Percentiles rank a stretch among this genome's conserved stretches.
These are phyloP conservation scores for Clarias gariepinus DNA, from an alignment of 2,113 vertebrate species.

Conservation along the genomic window DNA sequence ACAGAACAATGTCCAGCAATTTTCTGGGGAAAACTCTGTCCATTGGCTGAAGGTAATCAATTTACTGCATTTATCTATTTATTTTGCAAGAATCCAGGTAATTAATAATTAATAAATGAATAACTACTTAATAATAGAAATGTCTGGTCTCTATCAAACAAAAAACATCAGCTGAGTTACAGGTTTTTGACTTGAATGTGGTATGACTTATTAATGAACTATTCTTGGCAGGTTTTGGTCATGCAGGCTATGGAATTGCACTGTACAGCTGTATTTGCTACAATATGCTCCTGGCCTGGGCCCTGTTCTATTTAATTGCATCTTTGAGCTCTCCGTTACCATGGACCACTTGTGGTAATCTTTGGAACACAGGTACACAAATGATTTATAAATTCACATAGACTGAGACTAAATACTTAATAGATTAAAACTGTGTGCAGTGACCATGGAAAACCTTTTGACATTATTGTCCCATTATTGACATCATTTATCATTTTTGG, in stretches of 20 bases:
- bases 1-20: conserved; percentile 68
- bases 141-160: background rate
- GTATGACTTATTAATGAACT: background rate
- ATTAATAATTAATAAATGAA: background rate
- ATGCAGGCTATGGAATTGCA: conserved; percentile 80
- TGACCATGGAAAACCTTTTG: background rate
- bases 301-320: conserved; percentile 84
- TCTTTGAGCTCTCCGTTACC: conserved; percentile 76
- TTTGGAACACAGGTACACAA: conserved; percentile 21
- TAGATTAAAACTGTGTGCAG: background rate
- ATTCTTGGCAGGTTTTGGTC: conserved; percentile 79
- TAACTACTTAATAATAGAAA: background rate
- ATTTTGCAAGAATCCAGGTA: background rate
- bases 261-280: conserved; percentile 83
- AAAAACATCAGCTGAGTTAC: background rate
- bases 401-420: background rate
- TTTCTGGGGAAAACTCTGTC: conserved; percentile 70
- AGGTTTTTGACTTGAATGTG: background rate
- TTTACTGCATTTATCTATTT: background rate
- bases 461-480: background rate
- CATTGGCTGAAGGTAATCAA: conserved; percentile 66
- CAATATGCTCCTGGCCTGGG: conserved; percentile 86
- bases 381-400: background rate
- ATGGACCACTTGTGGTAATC: conserved; percentile 73
- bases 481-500: background rate